A percentile compares a stretch with the other conserved stretches of the same genome.
phyloP scores from a whole-genome alignment of 2,888 invertebrate species.

The Caenorhabditis sp. region DNA sequence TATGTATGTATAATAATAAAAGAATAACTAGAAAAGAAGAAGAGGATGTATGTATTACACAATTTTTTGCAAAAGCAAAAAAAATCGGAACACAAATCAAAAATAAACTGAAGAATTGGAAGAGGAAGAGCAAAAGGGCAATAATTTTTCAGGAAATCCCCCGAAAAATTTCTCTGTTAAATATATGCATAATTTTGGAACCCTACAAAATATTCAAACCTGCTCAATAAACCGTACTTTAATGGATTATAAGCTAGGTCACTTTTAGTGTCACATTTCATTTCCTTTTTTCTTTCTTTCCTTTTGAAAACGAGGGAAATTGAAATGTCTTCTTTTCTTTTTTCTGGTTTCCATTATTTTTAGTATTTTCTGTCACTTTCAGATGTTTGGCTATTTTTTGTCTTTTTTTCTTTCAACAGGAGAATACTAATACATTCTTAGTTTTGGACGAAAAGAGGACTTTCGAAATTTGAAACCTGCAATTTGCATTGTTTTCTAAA shows the following conservation, averaged over 20 bases:
- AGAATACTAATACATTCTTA: not conserved
- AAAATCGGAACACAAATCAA: not conserved
- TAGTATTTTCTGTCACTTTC: constrained; percentile 32
- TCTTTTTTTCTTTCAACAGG: not conserved
- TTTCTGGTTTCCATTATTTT: not conserved
- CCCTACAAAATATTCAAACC: too few species aligned
- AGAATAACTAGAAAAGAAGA: too few species aligned
- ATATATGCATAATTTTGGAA: too few species aligned
- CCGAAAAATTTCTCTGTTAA: too few species aligned
- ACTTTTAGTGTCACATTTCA: constrained; percentile 39
- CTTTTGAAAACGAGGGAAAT: constrained; percentile 2
- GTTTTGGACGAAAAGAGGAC: not conserved
- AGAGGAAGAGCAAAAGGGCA: too few species aligned
- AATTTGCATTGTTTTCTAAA: too few species aligned
- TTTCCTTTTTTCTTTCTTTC: constrained; percentile 19
- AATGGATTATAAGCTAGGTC: too few species aligned
- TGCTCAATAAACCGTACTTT: too few species aligned
- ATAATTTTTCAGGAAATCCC: too few species aligned
- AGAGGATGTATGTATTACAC: too few species aligned
- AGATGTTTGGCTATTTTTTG: not conserved
- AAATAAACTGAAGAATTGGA: not conserved
- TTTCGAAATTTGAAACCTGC: not conserved
- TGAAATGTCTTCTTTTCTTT: constrained; percentile 2
- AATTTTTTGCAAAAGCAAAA: too few species aligned
- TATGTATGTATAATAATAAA: too few species aligned